These are phyloP conservation scores for Apogon talboti DNA, from an alignment of 2,797 vertebrate genomes.

Conservation along the genomic window DNA sequence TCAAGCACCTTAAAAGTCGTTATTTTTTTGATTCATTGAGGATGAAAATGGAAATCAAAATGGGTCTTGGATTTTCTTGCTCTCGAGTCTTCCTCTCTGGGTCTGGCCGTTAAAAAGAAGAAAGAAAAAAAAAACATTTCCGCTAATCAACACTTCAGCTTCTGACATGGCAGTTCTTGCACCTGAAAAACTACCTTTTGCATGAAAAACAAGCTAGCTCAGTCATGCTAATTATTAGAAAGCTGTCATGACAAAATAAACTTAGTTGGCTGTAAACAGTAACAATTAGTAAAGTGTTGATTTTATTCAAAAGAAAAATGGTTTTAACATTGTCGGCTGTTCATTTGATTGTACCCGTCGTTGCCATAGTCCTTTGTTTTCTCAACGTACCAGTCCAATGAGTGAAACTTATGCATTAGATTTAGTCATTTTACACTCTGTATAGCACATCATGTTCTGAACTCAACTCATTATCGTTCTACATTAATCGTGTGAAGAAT, in stretches of 20 bases:
- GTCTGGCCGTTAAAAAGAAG: conserved; percentile 48
- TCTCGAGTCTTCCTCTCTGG: conserved; percentile 72
- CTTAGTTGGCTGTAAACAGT: conserved; percentile 69
- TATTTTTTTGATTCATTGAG: conserved; percentile 58
- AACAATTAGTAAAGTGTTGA: conserved; percentile 68
- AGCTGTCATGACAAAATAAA: conserved; percentile 63
- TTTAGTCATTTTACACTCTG: conserved; percentile 71
- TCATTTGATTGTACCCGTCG: conserved; percentile 76
- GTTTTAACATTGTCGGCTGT: conserved; percentile 68
- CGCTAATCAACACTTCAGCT: conserved; percentile 69
- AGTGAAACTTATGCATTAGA: conserved; percentile 74
- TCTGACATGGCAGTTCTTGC: conserved; percentile 70
- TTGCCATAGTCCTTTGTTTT: conserved; percentile 72
- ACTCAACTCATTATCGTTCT: conserved; percentile 58
- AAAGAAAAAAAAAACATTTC: conserved; percentile 13
- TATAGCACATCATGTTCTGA: conserved; percentile 72
- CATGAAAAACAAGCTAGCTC: conserved; percentile 74
- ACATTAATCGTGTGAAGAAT: conserved; percentile 51
- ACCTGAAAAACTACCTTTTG: conserved; percentile 73
- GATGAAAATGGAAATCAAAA: conserved; percentile 61
- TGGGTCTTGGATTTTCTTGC: conserved; percentile 62
- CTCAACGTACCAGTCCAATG: conserved; percentile 66
- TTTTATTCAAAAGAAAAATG: conserved; percentile 57
- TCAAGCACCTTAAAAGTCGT: conserved; percentile 76
- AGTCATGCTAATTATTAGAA: conserved; percentile 70